Percentiles rank a stretch among this genome's conserved stretches.
phyloP scores from a whole-genome alignment of 2,113 vertebrate genomes.

The Siphamia tubifer region DNA sequence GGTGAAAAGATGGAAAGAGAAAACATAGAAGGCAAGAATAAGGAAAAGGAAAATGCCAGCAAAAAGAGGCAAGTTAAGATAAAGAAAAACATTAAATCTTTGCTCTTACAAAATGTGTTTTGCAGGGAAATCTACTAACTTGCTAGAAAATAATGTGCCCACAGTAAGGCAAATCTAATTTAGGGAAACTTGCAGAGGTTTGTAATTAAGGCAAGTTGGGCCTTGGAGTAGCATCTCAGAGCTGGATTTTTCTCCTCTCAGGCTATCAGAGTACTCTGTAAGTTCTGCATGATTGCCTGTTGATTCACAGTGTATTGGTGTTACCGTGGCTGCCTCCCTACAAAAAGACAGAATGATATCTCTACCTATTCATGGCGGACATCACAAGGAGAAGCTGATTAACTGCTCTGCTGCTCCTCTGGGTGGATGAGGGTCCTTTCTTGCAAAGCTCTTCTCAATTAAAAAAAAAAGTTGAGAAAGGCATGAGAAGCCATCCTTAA shows the following conservation, averaged over 20 bases:
- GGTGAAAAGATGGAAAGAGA: conserved; percentile 10
- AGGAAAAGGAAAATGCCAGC: not conserved
- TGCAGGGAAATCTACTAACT: conserved; percentile 25
- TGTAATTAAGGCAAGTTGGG: conserved; percentile 62
- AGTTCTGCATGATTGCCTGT: conserved; percentile 72
- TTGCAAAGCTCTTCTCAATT: conserved; percentile 24
- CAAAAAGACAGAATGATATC: conserved; percentile 70
- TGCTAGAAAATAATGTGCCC: conserved; percentile 12
- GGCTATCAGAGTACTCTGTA: conserved; percentile 41
- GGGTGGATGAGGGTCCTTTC: conserved; percentile 7
- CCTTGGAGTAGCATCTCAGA: conserved; percentile 16
- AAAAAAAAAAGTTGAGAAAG: conserved; percentile 14
- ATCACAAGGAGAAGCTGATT: conserved; percentile 66
- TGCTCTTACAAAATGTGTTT: conserved; percentile 7
- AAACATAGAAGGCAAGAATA: conserved; percentile 11
- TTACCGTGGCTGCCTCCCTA: conserved; percentile 54
- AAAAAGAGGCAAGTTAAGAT: not conserved
- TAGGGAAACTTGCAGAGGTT: conserved; percentile 34
- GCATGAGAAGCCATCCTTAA: not conserved
- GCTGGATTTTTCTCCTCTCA: conserved; percentile 38
- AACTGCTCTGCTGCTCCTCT: conserved; percentile 62
- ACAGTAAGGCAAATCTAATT: conserved; percentile 48
- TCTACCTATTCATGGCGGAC: conserved; percentile 53
- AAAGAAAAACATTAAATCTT: conserved; percentile 24
- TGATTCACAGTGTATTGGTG: conserved; percentile 61